Evolutionary conservation across 2,888 invertebrate species (phyloP).

Genomic region (Teleiodes luculella): DNA sequence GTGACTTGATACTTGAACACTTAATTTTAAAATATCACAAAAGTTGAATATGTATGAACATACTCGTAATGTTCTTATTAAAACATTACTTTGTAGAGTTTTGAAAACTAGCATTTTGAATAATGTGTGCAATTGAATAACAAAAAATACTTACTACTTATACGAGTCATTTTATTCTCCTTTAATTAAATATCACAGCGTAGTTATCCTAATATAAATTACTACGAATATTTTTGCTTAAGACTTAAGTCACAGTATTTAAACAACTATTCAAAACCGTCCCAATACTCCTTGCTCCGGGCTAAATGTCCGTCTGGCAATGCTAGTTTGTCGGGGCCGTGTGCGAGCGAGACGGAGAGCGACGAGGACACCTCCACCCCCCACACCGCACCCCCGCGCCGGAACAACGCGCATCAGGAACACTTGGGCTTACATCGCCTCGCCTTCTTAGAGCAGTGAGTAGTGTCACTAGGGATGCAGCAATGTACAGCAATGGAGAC

Average conservation of each 20-base stretch:
- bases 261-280: background rate
- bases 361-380: constrained; percentile 81
- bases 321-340: constrained; percentile 65
- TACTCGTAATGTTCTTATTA: too few relatives aligned
- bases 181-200: too few relatives aligned
- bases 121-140: too few relatives aligned
- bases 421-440: constrained; percentile 69
- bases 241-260: too few relatives aligned
- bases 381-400: constrained; percentile 50
- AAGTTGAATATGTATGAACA: too few relatives aligned
- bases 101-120: too few relatives aligned
- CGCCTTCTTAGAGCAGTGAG: constrained; percentile 65
- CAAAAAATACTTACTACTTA: too few relatives aligned
- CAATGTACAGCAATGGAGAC: too few relatives aligned
- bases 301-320: constrained; percentile 40
- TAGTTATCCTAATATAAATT: background rate
- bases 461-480: constrained; percentile 20
- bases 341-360: constrained; percentile 86
- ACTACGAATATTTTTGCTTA: too few relatives aligned
- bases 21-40: too few relatives aligned
- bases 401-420: constrained; percentile 69
- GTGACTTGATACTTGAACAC: background rate
- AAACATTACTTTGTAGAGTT: too few relatives aligned
- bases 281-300: constrained; percentile 25
- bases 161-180: too few relatives aligned